A percentile compares a stretch with the other conserved stretches of the same genome.
phyloP scores from a whole-genome alignment of 2,797 vertebrate genomes.

The Diglossa cyanea region DNA sequence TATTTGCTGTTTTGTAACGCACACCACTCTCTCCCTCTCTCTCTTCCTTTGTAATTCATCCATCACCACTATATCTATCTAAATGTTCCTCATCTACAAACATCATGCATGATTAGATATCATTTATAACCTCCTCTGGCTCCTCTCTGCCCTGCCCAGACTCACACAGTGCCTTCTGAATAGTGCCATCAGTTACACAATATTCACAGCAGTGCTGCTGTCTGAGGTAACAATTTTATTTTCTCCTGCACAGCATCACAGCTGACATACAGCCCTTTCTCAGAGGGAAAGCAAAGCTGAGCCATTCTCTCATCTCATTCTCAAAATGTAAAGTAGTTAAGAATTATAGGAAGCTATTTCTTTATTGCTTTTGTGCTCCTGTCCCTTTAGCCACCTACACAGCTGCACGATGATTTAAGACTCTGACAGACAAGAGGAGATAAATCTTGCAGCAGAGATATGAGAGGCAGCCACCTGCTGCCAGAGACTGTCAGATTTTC shows the following conservation, averaged over 20 bases:
- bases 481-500: background rate
- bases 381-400: slow-evolving; percentile 7
- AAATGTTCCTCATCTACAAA: background rate
- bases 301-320: background rate
- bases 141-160: background rate
- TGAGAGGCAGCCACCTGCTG: background rate
- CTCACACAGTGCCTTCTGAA: background rate
- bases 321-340: background rate
- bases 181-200: background rate
- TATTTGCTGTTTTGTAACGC: background rate
- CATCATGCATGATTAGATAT: background rate
- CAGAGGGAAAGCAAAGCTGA: background rate
- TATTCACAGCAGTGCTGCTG: slow-evolving; percentile 9
- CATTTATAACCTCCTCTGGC: background rate
- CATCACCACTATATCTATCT: background rate
- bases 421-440: background rate
- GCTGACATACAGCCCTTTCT: slow-evolving; percentile 10
- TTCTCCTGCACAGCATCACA: background rate
- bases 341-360: background rate
- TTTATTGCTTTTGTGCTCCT: background rate
- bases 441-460: background rate
- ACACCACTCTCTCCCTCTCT: background rate
- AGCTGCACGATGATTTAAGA: background rate
- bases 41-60: background rate
- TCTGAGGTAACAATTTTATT: slow-evolving; percentile 23